phyloP scores from a whole-genome alignment of 2,888 invertebrate genomes.

The Acleris cristana region DNA sequence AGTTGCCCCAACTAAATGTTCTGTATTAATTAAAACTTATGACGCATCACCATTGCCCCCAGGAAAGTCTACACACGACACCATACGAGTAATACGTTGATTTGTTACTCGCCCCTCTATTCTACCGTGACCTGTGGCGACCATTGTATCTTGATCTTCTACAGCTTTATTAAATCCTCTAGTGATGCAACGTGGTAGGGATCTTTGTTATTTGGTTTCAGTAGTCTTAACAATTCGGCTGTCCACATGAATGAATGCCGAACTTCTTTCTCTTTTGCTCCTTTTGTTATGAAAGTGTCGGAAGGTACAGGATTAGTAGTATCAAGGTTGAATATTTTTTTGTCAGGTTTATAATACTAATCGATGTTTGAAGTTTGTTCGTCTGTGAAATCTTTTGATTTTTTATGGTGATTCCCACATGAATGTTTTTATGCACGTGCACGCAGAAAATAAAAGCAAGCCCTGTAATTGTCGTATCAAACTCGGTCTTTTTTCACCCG shows the following conservation, averaged over 20 bases:
- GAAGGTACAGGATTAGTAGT: constrained; percentile 68
- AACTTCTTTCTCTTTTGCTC: constrained; percentile 57
- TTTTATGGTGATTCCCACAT: constrained; percentile 29
- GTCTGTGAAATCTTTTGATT: constrained; percentile 30
- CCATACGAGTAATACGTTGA: constrained; percentile 63
- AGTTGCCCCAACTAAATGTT: constrained; percentile 66
- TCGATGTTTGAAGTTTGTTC: constrained; percentile 49
- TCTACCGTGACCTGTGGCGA: constrained; percentile 55
- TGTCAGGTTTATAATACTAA: constrained; percentile 45
- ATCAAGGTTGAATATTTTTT: constrained; percentile 54
- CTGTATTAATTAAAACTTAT: constrained; percentile 81
- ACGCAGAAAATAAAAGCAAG: constrained; percentile 14
- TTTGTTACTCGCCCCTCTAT: constrained; percentile 67
- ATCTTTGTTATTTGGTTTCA: constrained; percentile 48
- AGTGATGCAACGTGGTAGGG: constrained; percentile 37
- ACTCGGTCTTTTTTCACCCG: constrained; percentile 20
- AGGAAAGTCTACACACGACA: constrained; percentile 54
- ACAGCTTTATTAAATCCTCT: constrained; percentile 40
- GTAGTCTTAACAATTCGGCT: constrained; percentile 62
- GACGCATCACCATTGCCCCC: constrained; percentile 71
- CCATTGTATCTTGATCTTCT: constrained; percentile 58
- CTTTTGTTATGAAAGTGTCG: constrained; percentile 66
- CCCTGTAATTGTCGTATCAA: constrained; percentile 20
- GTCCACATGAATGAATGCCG: constrained; percentile 69
- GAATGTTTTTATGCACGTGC: constrained; percentile 25